A percentile compares a stretch with the other conserved stretches of the same genome.
Conservation (phyloP, 2,888 invertebrate species). For the Dorcus hopei region DNA sequence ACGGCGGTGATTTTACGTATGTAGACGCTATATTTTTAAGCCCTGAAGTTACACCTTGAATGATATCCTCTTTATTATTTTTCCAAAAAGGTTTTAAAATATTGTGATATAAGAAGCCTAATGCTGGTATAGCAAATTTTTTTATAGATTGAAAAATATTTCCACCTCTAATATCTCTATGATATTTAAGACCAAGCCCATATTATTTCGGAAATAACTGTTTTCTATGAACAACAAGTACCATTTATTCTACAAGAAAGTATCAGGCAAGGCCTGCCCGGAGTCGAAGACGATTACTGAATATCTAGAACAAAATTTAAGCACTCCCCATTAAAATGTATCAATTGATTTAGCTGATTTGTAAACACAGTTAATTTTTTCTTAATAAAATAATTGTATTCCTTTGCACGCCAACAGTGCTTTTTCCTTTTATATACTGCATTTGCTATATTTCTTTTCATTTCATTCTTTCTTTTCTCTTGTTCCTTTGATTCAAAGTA, state of each 20-base stretch:
- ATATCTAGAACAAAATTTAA: background rate
- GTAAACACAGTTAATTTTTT: background rate
- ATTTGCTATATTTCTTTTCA: no score
- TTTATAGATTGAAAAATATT: no score
- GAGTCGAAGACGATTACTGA: background rate
- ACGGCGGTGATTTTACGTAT: background rate
- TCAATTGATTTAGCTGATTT: background rate
- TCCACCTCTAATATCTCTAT: no score
- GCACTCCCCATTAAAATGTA: constrained; percentile 1
- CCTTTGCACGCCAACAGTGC: no score
- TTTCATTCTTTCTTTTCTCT: no score
- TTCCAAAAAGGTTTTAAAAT: constrained; percentile 12
- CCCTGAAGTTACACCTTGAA: constrained; percentile 8
- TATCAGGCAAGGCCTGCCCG: no score
- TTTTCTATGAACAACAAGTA: background rate
- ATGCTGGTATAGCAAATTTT: background rate
- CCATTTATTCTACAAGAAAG: no score
- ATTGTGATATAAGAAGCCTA: constrained; percentile 4
- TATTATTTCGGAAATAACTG: background rate
- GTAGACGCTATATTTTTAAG: constrained; percentile 11
- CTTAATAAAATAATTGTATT: no score
- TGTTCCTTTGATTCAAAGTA: no score
- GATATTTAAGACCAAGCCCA: no score
- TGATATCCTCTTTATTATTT: constrained; percentile 9
- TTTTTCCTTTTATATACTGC: no score